Percentiles rank a stretch among this genome's conserved stretches.
These are phyloP conservation scores for Neelides sp. DNA, from an alignment of 1,140 invertebrate species.

Conservation along the genomic window DNA sequence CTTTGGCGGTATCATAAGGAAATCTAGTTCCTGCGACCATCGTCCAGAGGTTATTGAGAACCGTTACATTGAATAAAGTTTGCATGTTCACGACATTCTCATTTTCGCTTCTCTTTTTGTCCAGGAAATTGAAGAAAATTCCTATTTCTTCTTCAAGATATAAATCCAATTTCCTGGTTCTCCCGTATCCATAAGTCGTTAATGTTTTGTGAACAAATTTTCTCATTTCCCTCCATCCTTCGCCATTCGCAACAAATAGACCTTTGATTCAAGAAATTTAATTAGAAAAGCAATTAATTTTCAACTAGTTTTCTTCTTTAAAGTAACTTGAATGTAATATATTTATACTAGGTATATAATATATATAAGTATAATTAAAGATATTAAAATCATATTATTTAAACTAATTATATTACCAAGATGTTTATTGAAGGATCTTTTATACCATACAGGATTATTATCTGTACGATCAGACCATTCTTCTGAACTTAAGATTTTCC, in stretches of 20 bases:
- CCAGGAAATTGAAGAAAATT: constrained; percentile 14
- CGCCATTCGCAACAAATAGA: constrained; percentile 56
- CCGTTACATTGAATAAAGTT: constrained; percentile 13
- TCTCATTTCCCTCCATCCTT: constrained; percentile 71
- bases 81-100: constrained; percentile 9
- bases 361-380: not conserved
- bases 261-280: too few species aligned
- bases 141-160: constrained; percentile 21
- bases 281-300: too few species aligned
- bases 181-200: constrained; percentile 14
- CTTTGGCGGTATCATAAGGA: constrained; percentile 30
- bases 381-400: not conserved
- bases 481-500: constrained; percentile 17
- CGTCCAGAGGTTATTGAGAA: constrained; percentile 33
- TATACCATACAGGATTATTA: constrained; percentile 11
- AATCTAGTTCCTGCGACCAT: constrained; percentile 36
- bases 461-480: constrained; percentile 15
- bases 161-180: constrained; percentile 12
- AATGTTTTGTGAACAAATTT: constrained; percentile 46
- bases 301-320: too few species aligned
- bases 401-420: not conserved
- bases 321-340: too few species aligned
- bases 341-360: not conserved
- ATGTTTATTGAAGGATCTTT: constrained; percentile 16
- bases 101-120: not conserved